Base-by-base conservation (phyloP, 2,888 invertebrate species). In the Parnassius apollo region DNA sequence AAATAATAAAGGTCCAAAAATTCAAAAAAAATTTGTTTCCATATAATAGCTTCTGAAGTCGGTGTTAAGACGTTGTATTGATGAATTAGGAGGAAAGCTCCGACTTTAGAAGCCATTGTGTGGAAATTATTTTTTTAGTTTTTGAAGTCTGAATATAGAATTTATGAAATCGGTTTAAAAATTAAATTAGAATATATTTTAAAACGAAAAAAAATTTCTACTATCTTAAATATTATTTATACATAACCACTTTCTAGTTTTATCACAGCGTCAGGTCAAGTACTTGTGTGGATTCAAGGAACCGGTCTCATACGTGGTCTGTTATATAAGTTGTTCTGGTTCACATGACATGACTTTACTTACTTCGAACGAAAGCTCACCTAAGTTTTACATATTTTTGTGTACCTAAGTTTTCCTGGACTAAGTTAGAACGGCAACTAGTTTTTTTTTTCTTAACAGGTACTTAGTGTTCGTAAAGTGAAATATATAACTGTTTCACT, bases 341-440 rank as follows among this genome's bases (percentile, higher is more conserved):
- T 64, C 53, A 54, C 53, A 64, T 64, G 57, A 64, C 59, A 59
- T 64, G 64, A 64, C 60, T 64, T 64, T 64, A 60, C 64, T 60
- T 60, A 57, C 60, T 64, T 64, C 57, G 60, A 44, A 49, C 48
- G 49, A 48, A 10, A 42, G 48, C 35, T 50, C 48, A 46, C 44
- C 56, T 56, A 53, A 51, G 58, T 62, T 63, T 59, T 53, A 9
- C 25, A 18, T 18, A 13, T 44, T 44, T 42, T 61, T 10, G n/a
- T 48, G 57, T 42, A 59, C 25, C 22, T 62, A 57, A 48, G 57
- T 62, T 58, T 58, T 60, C 60, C 60, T 64, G 46, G 49, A 64
- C 60, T 50, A 44, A 13, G 42, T 64, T 57, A 48, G 13, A 59
- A 46, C 42, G n/a, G 12, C 25, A 52, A 52, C 59, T 52, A 12